Evolutionary conservation across 2,113 vertebrate species (phyloP), one percentile per base, ranked within the genome.

Genomic region (Nyctibius bracteatus): DNA sequence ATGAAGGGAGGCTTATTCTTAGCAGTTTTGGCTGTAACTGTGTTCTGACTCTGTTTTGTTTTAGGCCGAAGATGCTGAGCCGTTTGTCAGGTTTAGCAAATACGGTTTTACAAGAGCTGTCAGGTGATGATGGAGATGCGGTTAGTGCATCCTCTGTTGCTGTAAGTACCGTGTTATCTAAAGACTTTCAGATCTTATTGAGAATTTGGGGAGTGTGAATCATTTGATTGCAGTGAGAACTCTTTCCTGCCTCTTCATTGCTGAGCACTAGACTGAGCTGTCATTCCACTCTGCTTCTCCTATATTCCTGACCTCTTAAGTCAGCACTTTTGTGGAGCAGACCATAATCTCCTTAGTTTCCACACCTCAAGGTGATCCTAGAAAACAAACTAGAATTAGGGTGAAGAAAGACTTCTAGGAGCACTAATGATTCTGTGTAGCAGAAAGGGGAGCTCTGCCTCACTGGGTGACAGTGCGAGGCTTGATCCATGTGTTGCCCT

Each of bases 91-190:
- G 98, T 88, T 97, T 99, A 95, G 99, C 99, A 86, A 98, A 88
- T 93, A 98, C 97, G 6, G 99, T 99, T 95, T 97, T 99, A 80
- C 99, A 99, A 83, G 99, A 99, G 94, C 97, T 99, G 72, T 99
- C 99, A 33, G 98, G 99, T 87, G 95, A 98, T 61, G 94, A 94
- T 74, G 97, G 86, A 65, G 92, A 96, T 90, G 58, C 72, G 20
- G 94, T 58, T 79, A 37, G 66, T 73, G 96, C 90, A 10, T 31
- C 84, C 16, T 89, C 88, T 84, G 0, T 37, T 71, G 39, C 92
- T 59, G 98, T 98, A 90, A 98, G 98, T 98, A 93, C 18, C 24
- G 66, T 31, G 19, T 88, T 62, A 57, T 18, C n/a, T 73, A 33
- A 92, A 88, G 47, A 39, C 57, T 85, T 65, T 44, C 37, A 59